A percentile compares a stretch with the other conserved stretches of the same genome.
Evolutionary conservation across 2,888 invertebrate genomes (phyloP).

Genomic region (Drosophila paranaensis): DNA sequence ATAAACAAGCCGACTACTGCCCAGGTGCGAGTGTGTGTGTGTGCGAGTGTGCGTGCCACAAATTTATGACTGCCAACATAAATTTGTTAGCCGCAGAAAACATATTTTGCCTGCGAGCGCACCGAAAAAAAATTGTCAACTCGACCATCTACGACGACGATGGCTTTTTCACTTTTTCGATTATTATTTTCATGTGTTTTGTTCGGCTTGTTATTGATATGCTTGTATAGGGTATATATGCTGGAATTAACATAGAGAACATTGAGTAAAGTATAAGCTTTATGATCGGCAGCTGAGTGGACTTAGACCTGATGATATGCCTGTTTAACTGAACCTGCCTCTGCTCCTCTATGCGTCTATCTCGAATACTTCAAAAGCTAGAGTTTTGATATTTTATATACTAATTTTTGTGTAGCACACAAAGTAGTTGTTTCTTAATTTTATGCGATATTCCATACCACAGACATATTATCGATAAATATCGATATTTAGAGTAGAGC

Average conservation of each 20-base stretch:
- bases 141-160: slow-evolving; percentile 40
- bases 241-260: neutral
- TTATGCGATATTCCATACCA: neutral
- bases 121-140: slow-evolving; percentile 70
- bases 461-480: too few relatives aligned
- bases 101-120: slow-evolving; percentile 56
- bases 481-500: too few relatives aligned
- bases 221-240: neutral
- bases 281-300: too few relatives aligned
- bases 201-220: neutral
- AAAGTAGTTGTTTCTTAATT: neutral
- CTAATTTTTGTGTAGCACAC: neutral
- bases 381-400: neutral
- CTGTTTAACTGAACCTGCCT: neutral
- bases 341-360: neutral
- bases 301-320: too few relatives aligned
- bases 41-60: slow-evolving; percentile 27
- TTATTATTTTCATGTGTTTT: slow-evolving; percentile 22
- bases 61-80: slow-evolving; percentile 54
- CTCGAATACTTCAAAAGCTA: neutral
- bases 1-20: slow-evolving; percentile 62
- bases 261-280: neutral
- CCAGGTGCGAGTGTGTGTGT: slow-evolving; percentile 58
- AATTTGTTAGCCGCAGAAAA: slow-evolving; percentile 52
- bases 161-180: slow-evolving; percentile 28